These are phyloP conservation scores for Sebastiscus albofasciatus DNA, from an alignment of 2,797 vertebrate species.

Conservation along the genomic window DNA sequence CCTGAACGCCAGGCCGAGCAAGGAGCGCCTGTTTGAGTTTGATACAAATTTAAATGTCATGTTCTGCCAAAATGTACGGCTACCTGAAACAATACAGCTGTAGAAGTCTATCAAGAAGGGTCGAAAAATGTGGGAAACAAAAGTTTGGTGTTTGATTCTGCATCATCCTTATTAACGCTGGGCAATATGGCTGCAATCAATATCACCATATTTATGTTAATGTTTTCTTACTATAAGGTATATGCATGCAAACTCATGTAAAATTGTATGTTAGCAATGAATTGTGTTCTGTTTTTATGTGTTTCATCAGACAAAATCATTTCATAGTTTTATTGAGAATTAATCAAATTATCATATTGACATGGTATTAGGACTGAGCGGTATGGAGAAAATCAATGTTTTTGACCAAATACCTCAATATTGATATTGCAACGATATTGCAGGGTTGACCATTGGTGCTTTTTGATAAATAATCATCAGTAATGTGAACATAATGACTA, in stretches of 20 bases:
- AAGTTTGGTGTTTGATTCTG: not conserved
- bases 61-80: not conserved
- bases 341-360: not conserved
- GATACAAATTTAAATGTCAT: conserved; percentile 11
- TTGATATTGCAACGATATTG: too few species aligned
- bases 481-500: too few species aligned
- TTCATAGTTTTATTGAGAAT: not conserved
- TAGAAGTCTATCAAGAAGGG: not conserved
- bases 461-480: too few species aligned
- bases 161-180: not conserved
- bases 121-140: not conserved
- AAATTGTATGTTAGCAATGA: not conserved
- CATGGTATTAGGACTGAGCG: not conserved
- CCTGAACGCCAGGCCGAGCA: not conserved
- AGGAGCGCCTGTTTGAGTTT: not conserved
- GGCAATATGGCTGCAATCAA: not conserved
- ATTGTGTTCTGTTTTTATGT: not conserved
- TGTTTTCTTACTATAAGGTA: not conserved
- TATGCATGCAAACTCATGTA: not conserved
- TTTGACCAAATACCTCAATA: too few species aligned
- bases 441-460: too few species aligned
- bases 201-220: not conserved
- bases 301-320: not conserved
- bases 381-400: too few species aligned
- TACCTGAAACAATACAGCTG: not conserved